Percentiles rank a stretch among this genome's conserved stretches.
Evolutionary conservation across 1,140 invertebrate genomes (phyloP).

Genomic region (Harlomillsia oculata): DNA sequence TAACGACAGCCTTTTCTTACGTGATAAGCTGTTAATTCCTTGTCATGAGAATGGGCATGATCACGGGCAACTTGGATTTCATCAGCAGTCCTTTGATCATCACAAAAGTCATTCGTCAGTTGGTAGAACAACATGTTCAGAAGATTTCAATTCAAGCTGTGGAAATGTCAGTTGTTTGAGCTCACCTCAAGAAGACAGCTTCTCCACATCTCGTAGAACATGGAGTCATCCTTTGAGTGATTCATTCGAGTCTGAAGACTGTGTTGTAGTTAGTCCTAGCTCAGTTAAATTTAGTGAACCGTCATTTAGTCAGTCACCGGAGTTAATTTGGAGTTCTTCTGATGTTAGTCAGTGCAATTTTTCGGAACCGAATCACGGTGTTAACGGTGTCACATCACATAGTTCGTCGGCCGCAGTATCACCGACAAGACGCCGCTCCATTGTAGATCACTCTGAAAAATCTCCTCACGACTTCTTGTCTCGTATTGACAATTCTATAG

Average conservation of each 20-base stretch:
- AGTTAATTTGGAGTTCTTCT: not conserved
- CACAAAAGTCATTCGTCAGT: not conserved
- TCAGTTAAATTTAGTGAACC: slow-evolving; percentile 6
- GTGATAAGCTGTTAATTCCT: slow-evolving; percentile 70
- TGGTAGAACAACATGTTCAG: slow-evolving; percentile 12
- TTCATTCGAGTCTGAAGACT: slow-evolving; percentile 28
- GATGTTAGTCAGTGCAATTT: not conserved
- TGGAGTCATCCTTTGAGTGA: slow-evolving; percentile 31
- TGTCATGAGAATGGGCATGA: slow-evolving; percentile 10
- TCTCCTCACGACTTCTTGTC: slow-evolving; percentile 69
- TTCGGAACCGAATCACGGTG: not conserved
- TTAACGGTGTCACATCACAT: slow-evolving; percentile 12
- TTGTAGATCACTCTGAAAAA: slow-evolving; percentile 50
- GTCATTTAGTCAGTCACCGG: not conserved
- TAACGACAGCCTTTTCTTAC: slow-evolving; percentile 75
- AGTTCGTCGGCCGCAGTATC: slow-evolving; percentile 5
- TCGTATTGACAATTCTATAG: slow-evolving; percentile 76
- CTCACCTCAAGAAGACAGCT: slow-evolving; percentile 16
- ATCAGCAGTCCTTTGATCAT: no score
- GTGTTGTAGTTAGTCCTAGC: slow-evolving; percentile 13
- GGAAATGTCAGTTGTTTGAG: slow-evolving; percentile 5
- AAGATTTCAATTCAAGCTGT: slow-evolving; percentile 47
- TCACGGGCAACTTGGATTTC: no score
- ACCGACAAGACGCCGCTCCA: slow-evolving; percentile 1
- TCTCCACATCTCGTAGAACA: slow-evolving; percentile 4